Base-by-base conservation (phyloP, 2,113 vertebrate species). In the Patagioenas fasciata region DNA sequence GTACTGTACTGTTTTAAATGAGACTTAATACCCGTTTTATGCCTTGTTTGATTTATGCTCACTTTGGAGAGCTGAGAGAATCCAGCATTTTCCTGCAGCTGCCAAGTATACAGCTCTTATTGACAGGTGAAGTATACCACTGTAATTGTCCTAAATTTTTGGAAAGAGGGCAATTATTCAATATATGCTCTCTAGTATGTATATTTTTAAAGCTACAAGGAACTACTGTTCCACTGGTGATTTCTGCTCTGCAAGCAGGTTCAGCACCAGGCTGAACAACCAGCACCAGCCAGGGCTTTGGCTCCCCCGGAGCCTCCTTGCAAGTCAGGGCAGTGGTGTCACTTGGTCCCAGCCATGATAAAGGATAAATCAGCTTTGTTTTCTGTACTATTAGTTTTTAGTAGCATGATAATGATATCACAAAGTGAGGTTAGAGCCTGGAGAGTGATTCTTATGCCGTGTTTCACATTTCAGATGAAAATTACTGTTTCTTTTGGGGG, bases 1-100 rank as follows among this genome's bases (percentile, higher is more conserved):
- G 83, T 69, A 58, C 53, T 89, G 77, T 67, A 34, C 69, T 69
- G 23, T 69, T 92, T 91, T 79, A 90, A 91, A 89, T n/a, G 10
- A 91, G 44, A 36, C 66, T 79, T 75, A 84, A 89, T 65, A 84
- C 36, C 50, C 75, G 34, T 3, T 69, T 85, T 61, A 50, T 65
- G 31, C 34, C 61, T 90, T 81, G 32, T 51, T 61, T 79, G 70
- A 87, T 81, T 88, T 92, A 15, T 84, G 82, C 75, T 94, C 32
- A 28, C 60, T 89, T 84, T 44, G 25, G 48, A 84, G 69, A 74
- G 16, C 53, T 5, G 24, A 75, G 36, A 80, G 34, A 81, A 88
- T 81, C 14, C 18, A 58, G 3, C 29, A 8, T 84, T 95, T 92
- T 91, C 44, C 53, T 65, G 23, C 29, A 47, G 34, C 31, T 4